phyloP scores from a whole-genome alignment of 2,113 vertebrate genomes.

The Albula goreensis region DNA sequence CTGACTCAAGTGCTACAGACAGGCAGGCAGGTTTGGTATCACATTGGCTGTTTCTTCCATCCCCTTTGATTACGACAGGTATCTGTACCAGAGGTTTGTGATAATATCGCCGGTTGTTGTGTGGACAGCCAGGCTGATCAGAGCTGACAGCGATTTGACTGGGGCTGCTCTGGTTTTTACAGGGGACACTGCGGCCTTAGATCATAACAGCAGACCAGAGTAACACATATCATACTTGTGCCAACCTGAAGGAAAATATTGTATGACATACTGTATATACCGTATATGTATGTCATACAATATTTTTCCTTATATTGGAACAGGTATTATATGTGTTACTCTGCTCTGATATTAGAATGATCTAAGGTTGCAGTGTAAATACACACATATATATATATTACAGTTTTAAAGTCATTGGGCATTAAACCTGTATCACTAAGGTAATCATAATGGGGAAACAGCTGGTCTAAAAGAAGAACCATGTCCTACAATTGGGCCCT shows the following conservation, averaged over 20 bases:
- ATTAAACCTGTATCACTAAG: constrained; percentile 25
- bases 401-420: not conserved
- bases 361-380: too few relatives aligned
- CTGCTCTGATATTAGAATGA: too few relatives aligned
- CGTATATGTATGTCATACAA: too few relatives aligned
- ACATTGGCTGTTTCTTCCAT: not conserved
- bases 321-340: too few relatives aligned
- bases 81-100: not conserved
- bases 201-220: too few relatives aligned
- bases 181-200: too few relatives aligned
- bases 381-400: too few relatives aligned
- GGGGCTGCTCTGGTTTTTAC: not conserved
- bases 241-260: too few relatives aligned
- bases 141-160: not conserved
- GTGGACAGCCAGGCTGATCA: not conserved
- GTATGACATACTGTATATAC: too few relatives aligned
- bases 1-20: not conserved
- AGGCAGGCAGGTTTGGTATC: not conserved
- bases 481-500: not conserved
- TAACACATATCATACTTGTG: too few relatives aligned
- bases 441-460: constrained; percentile 38
- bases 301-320: too few relatives aligned
- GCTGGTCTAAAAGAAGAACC: not conserved
- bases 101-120: too few relatives aligned
- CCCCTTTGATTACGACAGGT: not conserved